phyloP scores from a whole-genome alignment of 2,797 vertebrate genomes.

The Liasis olivaceus region DNA sequence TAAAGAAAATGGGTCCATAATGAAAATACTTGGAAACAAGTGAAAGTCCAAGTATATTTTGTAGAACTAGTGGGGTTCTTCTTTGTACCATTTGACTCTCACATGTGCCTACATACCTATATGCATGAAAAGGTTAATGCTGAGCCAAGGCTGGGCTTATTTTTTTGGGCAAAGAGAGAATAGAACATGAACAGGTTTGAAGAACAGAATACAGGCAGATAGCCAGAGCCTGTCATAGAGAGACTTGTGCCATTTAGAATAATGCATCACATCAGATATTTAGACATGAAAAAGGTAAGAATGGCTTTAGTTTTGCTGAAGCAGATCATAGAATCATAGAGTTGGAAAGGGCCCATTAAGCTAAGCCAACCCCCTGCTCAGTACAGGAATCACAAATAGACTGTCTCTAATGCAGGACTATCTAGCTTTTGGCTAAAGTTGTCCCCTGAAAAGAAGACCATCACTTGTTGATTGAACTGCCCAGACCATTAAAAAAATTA shows the following conservation, averaged over 20 bases:
- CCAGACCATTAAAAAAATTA: not conserved
- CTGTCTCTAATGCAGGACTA: not conserved
- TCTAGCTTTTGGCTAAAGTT: not conserved
- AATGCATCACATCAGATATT: slow-evolving; percentile 40
- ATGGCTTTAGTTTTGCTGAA: slow-evolving; percentile 41
- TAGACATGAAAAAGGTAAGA: not conserved
- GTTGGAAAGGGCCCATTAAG: not conserved
- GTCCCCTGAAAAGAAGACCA: not conserved
- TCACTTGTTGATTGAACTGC: not conserved
- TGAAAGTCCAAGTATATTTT: slow-evolving; percentile 22
- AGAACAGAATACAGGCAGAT: slow-evolving; percentile 41
- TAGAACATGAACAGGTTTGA: slow-evolving; percentile 1
- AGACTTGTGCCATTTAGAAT: slow-evolving; percentile 39
- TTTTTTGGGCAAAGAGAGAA: slow-evolving; percentile 3
- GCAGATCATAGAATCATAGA: not conserved
- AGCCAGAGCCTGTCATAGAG: slow-evolving; percentile 34
- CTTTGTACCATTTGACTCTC: slow-evolving; percentile 1
- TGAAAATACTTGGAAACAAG: not conserved
- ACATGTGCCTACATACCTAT: not conserved
- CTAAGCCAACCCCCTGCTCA: not conserved
- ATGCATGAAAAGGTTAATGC: too few species aligned
- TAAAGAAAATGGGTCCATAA: slow-evolving; percentile 10
- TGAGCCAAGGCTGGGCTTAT: not conserved
- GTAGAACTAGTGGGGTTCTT: slow-evolving; percentile 13
- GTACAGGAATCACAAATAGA: not conserved